phyloP scores from a whole-genome alignment of 2,797 vertebrate genomes.

The Coendou prehensilis region DNA sequence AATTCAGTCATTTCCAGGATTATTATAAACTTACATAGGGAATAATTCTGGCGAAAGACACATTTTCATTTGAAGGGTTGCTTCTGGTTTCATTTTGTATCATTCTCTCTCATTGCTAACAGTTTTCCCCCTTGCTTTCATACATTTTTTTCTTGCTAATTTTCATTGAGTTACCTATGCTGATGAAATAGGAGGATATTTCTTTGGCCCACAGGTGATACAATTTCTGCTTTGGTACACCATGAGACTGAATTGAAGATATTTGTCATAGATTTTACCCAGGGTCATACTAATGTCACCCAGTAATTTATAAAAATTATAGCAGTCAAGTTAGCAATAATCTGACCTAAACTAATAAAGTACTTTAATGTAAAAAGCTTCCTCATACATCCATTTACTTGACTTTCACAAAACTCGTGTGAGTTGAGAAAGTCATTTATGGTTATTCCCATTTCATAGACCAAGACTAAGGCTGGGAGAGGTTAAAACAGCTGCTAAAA shows the following conservation, averaged over 20 bases:
- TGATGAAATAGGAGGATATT: background rate
- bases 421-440: background rate
- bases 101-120: background rate
- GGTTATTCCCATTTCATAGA: background rate
- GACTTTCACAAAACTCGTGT: background rate
- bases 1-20: conserved; percentile 61
- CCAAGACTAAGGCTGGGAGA: background rate
- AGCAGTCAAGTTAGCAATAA: background rate
- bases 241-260: background rate
- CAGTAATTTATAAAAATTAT: background rate
- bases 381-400: background rate
- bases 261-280: background rate
- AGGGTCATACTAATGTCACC: background rate
- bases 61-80: background rate
- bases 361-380: conserved; percentile 7
- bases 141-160: background rate
- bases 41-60: conserved; percentile 53
- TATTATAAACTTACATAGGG: conserved; percentile 59
- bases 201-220: background rate
- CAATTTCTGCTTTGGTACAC: background rate
- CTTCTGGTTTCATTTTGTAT: background rate
- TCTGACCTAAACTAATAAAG: background rate
- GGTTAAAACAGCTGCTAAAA: background rate
- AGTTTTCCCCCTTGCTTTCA: background rate
- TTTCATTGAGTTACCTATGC: background rate